Evolutionary conservation across 2,113 vertebrate species (phyloP).

Genomic region (Triplophysa tibetana): DNA sequence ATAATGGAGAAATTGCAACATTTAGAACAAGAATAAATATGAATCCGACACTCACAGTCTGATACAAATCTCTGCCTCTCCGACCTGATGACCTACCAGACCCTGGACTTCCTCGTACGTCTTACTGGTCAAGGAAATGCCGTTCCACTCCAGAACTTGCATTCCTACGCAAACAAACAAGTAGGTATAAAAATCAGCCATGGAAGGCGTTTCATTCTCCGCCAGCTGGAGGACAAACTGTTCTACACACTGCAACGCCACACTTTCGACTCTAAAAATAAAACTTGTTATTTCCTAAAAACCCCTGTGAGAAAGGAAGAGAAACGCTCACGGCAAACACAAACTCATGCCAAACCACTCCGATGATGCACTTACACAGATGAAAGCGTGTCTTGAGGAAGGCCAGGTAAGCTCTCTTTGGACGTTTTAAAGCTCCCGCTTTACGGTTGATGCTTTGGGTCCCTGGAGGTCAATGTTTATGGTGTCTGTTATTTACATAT

Average conservation of each 20-base stretch:
- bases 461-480: conserved; percentile 40
- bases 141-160: conserved; percentile 98
- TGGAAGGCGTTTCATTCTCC: background rate
- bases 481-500: conserved; percentile 24
- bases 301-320: conserved; percentile 6
- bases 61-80: conserved; percentile 97
- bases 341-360: conserved; percentile 35
- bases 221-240: background rate
- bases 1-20: background rate
- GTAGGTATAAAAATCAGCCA: background rate
- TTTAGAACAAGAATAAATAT: background rate
- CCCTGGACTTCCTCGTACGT: conserved; percentile 97
- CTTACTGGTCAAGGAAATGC: conserved; percentile 86
- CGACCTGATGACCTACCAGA: conserved; percentile 86
- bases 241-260: conserved; percentile 6
- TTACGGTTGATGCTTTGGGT: conserved; percentile 55
- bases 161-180: conserved; percentile 78
- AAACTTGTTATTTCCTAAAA: background rate
- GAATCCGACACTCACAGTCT: conserved; percentile 92
- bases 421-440: conserved; percentile 65
- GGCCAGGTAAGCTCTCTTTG: conserved; percentile 69
- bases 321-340: conserved; percentile 42
- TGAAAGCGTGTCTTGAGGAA: conserved; percentile 74
- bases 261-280: background rate
- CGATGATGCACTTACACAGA: conserved; percentile 71